These are phyloP conservation scores for Eupsilia transversa DNA, from an alignment of 2,888 invertebrate genomes.

Conservation along the genomic window DNA sequence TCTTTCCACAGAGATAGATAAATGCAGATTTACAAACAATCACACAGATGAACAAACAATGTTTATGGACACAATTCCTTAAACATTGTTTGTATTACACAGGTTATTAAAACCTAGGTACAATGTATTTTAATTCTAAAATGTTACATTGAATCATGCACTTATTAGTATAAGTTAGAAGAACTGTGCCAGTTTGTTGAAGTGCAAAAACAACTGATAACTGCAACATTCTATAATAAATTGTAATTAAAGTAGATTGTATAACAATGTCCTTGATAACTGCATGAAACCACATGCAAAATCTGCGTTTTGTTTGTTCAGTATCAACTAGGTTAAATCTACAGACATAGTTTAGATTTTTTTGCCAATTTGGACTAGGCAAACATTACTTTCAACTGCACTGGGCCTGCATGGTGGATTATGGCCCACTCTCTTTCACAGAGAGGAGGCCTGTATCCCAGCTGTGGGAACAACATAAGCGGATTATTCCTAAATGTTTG, in stretches of 20 bases:
- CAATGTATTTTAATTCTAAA: too few species aligned
- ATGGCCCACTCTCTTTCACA: background rate
- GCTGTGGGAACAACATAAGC: background rate
- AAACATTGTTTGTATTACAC: too few species aligned
- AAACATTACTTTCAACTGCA: slow-evolving; percentile 1
- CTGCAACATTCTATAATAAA: background rate
- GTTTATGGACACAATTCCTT: too few species aligned
- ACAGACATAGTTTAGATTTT: slow-evolving; percentile 25
- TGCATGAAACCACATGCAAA: slow-evolving; percentile 13
- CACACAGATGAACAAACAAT: too few species aligned
- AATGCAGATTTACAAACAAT: too few species aligned
- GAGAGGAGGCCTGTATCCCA: background rate
- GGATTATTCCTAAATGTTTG: slow-evolving; percentile 13
- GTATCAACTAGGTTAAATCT: slow-evolving; percentile 38
- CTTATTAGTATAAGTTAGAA: background rate
- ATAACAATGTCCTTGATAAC: slow-evolving; percentile 11
- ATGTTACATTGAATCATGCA: background rate
- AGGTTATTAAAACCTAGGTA: too few species aligned
- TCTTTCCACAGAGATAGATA: too few species aligned
- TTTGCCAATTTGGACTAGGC: slow-evolving; percentile 18
- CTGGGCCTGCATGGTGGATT: background rate
- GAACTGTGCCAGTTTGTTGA: background rate
- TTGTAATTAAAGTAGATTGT: slow-evolving; percentile 1
- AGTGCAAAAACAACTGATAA: slow-evolving; percentile 36
- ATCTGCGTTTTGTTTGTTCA: slow-evolving; percentile 27